Evolutionary conservation across 2,888 invertebrate species (phyloP), one percentile per base, ranked within the genome.

Genomic region (Graphium colonna): DNA sequence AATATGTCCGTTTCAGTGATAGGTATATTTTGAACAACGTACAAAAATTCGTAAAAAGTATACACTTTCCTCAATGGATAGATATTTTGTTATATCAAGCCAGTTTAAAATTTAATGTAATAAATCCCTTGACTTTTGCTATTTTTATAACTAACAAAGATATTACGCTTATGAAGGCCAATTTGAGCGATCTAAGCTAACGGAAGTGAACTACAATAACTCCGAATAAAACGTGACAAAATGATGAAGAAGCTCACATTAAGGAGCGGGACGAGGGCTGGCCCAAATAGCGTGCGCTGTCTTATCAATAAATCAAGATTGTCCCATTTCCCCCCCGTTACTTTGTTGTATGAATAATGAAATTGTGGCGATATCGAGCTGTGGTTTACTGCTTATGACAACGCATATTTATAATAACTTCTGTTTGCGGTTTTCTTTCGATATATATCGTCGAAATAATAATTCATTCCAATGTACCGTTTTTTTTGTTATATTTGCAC

Each of bases 271-370:
- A 8, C 28, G 5, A 28, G 4, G 5, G 28, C 28, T 8, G 28
- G 5, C 28, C 28, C 28, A 8, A 28, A 28, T 28, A 28, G 8
- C 28, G 28, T 36, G 18, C 13, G 18, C 12, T 13, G 46, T 18
- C 38, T 17, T 13, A 26, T 39, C 39, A 47, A 47, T 39, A 39
- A 39, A 47, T 47, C 39, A 39, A 39, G 39, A 21, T 39, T 10
- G 48, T 40, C 44, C 52, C 47, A 41, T 56, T 56, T 53, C 15
- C 15, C 15, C 47, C 17, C 47, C 18, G 38, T 39, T 47, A 36
- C 47, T 47, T 47, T 47, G 39, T 47, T 13, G 13, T 39, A 39
- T 47, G 39, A 47, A 39, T 47, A 21, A 47, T 47, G 28, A 28
- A 28, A 28, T 28, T 26, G 26, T 26, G 26, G 4, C 26, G 26